Conservation (phyloP, 2,113 vertebrate species). For the Coregonus clupeaformis region DNA sequence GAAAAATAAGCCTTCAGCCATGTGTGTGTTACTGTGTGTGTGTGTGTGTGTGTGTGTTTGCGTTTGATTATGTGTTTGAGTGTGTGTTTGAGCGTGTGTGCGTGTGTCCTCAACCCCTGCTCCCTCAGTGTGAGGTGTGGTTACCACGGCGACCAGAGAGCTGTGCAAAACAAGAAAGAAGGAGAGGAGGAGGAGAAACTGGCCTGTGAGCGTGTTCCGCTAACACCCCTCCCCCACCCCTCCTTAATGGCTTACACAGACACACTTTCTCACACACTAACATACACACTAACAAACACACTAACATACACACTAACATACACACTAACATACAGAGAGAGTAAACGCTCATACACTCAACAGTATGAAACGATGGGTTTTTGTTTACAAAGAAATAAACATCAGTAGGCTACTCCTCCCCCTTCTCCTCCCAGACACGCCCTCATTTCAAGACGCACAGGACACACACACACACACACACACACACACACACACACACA, state of each 20-base stretch:
- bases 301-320: too few relatives aligned
- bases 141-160: slow-evolving; percentile 65
- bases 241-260: slow-evolving; percentile 20
- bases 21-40: not conserved
- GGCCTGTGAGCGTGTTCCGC: slow-evolving; percentile 56
- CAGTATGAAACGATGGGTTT: too few relatives aligned
- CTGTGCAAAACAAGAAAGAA: slow-evolving; percentile 34
- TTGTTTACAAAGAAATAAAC: not conserved
- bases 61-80: too few relatives aligned
- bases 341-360: not conserved
- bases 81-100: too few relatives aligned
- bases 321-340: not conserved
- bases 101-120: too few relatives aligned
- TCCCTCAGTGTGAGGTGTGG: slow-evolving; percentile 44
- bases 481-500: too few relatives aligned
- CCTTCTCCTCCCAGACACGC: not conserved
- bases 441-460: not conserved
- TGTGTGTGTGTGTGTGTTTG: too few relatives aligned
- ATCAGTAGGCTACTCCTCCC: not conserved
- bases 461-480: not conserved
- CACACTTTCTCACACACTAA: not conserved
- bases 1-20: not conserved
- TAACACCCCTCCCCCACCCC: slow-evolving; percentile 61
- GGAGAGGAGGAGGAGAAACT: slow-evolving; percentile 21
- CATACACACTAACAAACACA: slow-evolving; percentile 14